Evolutionary conservation across 2,113 vertebrate genomes (phyloP), one percentile per base, ranked within the genome.

Genomic region (Elephas maximus): DNA sequence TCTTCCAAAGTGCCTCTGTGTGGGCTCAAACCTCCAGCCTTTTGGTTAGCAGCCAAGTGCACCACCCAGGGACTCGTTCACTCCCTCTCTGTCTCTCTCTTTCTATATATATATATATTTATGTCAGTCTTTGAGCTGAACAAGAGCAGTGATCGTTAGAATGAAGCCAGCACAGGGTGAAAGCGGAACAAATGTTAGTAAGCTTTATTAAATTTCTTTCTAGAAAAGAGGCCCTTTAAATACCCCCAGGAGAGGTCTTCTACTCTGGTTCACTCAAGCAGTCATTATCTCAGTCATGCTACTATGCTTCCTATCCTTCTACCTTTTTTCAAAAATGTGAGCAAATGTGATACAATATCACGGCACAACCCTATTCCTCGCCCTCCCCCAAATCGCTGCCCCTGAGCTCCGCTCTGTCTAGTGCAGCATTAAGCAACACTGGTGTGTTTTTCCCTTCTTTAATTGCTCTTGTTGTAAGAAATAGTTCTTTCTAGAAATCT

Each of bases 171-270:
- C 51, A 41, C 10, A 74, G 53, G n/a, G 37, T 86, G 69, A 83
- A 76, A 96, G 91, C 94, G 86, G 73, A 92, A 37, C 5, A 62
- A 44, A 7, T 80, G 80, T 96, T 83, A 94, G 96, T 85, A 85
- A 95, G 90, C 71, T 67, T 83, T 60, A 89, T 60, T 82, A 67
- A 89, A n/a, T 80, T 30, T 60, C n/a, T 24, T 53, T 45, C 51
- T 63, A 45, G 17, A 62, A 51, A 78, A 79, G 82, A 73, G 18
- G 8, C 6, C 44, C 80, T 62, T 73, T 71, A 79, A 44, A 9
- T 26, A 63, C 10, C 41, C 37, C 37, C 37, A 23, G 73, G 51
- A 45, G 74, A 82, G 11, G 20, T 26, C 41, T 45, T 81, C 51
- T 53, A 6, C 30, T 45, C 26, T 33, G 63, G 48, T 17, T 24